A percentile compares a stretch with the other conserved stretches of the same genome.
phyloP scores from a whole-genome alignment of 1,140 invertebrate species.

The Trachymyrmex cornetzi region DNA sequence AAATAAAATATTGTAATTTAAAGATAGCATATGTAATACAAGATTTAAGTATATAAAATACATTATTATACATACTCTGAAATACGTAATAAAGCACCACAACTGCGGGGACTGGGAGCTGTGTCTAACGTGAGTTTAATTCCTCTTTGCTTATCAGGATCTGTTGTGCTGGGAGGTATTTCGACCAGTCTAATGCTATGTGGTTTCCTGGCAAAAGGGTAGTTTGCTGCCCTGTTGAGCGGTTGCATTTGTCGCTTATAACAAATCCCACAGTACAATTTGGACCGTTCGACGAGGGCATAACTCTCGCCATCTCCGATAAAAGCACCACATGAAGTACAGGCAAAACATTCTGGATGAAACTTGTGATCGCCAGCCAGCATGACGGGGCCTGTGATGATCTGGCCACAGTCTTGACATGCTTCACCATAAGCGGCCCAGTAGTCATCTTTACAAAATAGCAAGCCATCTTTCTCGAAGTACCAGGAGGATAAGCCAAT shows the following conservation, averaged over 20 bases:
- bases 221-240: slow-evolving; percentile 87
- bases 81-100: slow-evolving; percentile 87
- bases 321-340: slow-evolving; percentile 92
- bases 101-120: slow-evolving; percentile 84
- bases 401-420: slow-evolving; percentile 95
- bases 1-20: background rate
- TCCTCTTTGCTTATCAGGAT: slow-evolving; percentile 85
- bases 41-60: slow-evolving; percentile 32
- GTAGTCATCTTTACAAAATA: slow-evolving; percentile 97
- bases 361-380: slow-evolving; percentile 97
- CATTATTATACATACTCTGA: slow-evolving; percentile 87
- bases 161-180: slow-evolving; percentile 89
- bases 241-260: slow-evolving; percentile 87
- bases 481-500: slow-evolving; percentile 95
- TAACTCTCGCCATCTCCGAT: slow-evolving; percentile 97
- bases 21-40: background rate
- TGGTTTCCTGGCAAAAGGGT: slow-evolving; percentile 88
- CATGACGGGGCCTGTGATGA: slow-evolving; percentile 97
- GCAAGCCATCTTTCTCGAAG: slow-evolving; percentile 95
- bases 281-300: slow-evolving; percentile 95
- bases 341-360: slow-evolving; percentile 98
- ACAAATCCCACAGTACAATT: slow-evolving; percentile 92
- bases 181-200: slow-evolving; percentile 94
- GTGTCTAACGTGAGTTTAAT: slow-evolving; percentile 89
- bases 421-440: slow-evolving; percentile 95